Conservation (phyloP, 2,888 invertebrate genomes). For the Portevinia maculata region DNA sequence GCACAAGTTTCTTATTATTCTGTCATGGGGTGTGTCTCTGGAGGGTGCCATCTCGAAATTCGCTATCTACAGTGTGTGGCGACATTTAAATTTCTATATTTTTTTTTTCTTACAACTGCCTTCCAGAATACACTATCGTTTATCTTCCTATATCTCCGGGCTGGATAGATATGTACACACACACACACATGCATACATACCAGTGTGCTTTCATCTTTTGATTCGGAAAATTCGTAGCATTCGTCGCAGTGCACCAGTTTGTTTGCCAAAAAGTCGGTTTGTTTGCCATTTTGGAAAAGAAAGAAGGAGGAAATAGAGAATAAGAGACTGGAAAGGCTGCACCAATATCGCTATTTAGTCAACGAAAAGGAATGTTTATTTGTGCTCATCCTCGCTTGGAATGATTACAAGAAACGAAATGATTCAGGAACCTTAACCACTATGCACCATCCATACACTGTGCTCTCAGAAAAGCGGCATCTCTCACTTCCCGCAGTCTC, state of each 20-base stretch:
- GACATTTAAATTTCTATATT: constrained; percentile 62
- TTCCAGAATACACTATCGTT: constrained; percentile 49
- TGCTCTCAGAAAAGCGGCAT: constrained; percentile 2
- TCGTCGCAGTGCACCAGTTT: constrained; percentile 74
- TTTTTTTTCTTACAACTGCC: constrained; percentile 21
- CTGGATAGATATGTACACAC: neutral
- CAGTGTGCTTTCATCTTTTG: constrained; percentile 64
- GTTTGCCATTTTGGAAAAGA: constrained; percentile 24
- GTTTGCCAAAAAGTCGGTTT: constrained; percentile 73
- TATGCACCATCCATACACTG: neutral
- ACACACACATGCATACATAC: neutral
- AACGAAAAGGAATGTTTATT: constrained; percentile 55
- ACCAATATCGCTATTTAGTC: constrained; percentile 63
- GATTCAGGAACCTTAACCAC: constrained; percentile 68
- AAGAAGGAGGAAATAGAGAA: constrained; percentile 10
- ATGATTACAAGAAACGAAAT: constrained; percentile 73
- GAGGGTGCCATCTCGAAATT: constrained; percentile 6
- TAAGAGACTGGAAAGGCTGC: constrained; percentile 32
- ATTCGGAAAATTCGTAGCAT: constrained; percentile 72
- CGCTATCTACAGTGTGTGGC: constrained; percentile 60
- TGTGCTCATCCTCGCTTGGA: constrained; percentile 68
- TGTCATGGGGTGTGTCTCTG: constrained; percentile 37
- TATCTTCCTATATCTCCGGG: constrained; percentile 38
- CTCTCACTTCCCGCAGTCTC: neutral
- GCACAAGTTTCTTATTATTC: constrained; percentile 37